Evolutionary conservation across 2,888 invertebrate genomes (phyloP), one percentile per base, ranked within the genome.

Genomic region (Cordylochernes scorpioides): DNA sequence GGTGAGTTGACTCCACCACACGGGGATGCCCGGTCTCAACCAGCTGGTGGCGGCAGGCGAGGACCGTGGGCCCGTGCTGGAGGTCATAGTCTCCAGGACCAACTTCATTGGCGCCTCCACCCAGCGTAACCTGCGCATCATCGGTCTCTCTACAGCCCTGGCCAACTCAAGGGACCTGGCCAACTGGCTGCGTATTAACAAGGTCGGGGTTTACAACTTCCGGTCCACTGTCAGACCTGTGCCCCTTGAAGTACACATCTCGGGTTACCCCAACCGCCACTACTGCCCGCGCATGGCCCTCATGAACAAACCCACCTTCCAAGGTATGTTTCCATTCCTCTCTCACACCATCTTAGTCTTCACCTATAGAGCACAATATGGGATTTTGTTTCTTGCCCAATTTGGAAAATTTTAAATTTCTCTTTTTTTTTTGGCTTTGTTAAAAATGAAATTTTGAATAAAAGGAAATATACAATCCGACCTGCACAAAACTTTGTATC

Each of bases 221-320:
- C 68, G 88, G 32, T 91, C 97, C 0, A 80, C 86, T 0, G 97
- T 99, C 0, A 65, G 97, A 13, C 97, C 97, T 0, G 94, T 99
- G 8, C 94, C 94, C 1, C 59, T 97, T 19, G 82, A 82, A 58
- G 71, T 73, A 8, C 86, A 86, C 47, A 82, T 91, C 43, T 68
- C 72, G 28, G 97, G 97, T 0, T 97, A 84, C 51, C 75, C 88
- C 0, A 97, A 88, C 3, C 80, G 91, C 40, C 86, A 97, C 53
- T 99, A 97, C 57, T 99, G 97, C 47, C 97, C 97, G 0, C 67
- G 97, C 27, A 99, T 99, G 97, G 73, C 88, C 37, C 75, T 88
- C 0, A 99, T 99, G 97, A 99, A 99, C 58, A 77, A 86, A 46
- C 94, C 97, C 0, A 73, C 84, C 1, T 99, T 77, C 59, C 80